phyloP scores from a whole-genome alignment of 2,113 vertebrate species.

The Piaya cayana region DNA sequence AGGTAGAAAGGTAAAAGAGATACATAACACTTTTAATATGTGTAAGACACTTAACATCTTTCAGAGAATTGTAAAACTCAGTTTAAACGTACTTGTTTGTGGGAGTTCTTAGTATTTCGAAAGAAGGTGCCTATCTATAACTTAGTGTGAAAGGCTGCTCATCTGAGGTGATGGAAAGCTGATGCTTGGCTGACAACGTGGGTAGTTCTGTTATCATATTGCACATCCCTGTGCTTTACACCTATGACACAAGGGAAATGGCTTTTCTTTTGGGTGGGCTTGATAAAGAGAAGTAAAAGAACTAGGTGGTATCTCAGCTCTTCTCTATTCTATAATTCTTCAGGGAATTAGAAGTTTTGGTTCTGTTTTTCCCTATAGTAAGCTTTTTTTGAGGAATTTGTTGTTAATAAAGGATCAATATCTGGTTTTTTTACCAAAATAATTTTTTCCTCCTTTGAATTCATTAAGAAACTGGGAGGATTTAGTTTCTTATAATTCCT shows the following conservation, averaged over 20 bases:
- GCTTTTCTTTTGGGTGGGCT: accelerated
- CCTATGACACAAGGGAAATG: background rate
- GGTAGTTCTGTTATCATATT: too few relatives aligned
- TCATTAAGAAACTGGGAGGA: background rate
- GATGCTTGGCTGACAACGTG: background rate
- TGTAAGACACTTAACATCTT: background rate
- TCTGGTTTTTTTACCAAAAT: background rate
- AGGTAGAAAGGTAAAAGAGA: background rate
- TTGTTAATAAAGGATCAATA: background rate
- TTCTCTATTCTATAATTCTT: background rate
- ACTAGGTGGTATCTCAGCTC: background rate
- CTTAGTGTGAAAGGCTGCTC: background rate
- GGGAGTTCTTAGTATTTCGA: background rate
- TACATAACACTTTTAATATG: background rate
- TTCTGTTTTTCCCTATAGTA: background rate
- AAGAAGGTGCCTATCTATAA: background rate
- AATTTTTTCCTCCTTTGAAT: background rate
- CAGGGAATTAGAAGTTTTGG: background rate
- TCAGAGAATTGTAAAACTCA: background rate
- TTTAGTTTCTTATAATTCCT: background rate
- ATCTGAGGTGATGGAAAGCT: background rate
- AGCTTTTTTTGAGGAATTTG: background rate
- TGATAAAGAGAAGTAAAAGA: background rate
- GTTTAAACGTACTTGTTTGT: background rate
- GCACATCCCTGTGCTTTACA: background rate